Conservation (phyloP, 2,888 invertebrate genomes). For the Scelioninae gen. 2 region DNA sequence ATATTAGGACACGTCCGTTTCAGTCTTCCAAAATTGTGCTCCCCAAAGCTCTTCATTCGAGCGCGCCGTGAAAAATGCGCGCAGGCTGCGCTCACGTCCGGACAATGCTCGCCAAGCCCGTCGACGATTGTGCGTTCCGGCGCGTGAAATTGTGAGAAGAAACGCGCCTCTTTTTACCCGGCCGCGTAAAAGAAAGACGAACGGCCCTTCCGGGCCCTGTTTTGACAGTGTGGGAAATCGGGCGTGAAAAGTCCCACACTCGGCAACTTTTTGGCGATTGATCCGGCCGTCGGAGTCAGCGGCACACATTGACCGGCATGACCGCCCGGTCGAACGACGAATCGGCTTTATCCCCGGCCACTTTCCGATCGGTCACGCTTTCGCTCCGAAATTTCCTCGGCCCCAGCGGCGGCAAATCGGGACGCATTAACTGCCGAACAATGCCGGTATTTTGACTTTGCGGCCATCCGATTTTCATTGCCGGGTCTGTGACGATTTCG, state of each 20-base stretch:
- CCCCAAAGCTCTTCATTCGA: background rate
- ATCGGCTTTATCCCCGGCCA: slow-evolving; percentile 16
- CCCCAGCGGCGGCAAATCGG: slow-evolving; percentile 43
- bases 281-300: background rate
- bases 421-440: slow-evolving; percentile 66
- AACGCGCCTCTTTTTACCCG: slow-evolving; percentile 19
- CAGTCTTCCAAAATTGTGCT: too few relatives aligned
- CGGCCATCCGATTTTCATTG: slow-evolving; percentile 61
- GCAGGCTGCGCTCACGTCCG: background rate
- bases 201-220: slow-evolving; percentile 23
- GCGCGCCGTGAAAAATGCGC: slow-evolving; percentile 1
- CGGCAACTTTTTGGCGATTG: background rate
- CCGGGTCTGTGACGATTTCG: slow-evolving; percentile 18
- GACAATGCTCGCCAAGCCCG: slow-evolving; percentile 12
- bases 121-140: background rate
- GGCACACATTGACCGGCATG: slow-evolving; percentile 18
- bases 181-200: slow-evolving; percentile 17
- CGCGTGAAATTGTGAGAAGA: slow-evolving; percentile 19
- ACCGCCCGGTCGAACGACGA: slow-evolving; percentile 25
- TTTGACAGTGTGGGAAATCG: slow-evolving; percentile 48
- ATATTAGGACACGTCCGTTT: too few relatives aligned
- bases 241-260: slow-evolving; percentile 30
- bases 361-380: slow-evolving; percentile 48
- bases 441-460: slow-evolving; percentile 74
- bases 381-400: slow-evolving; percentile 37